A percentile compares a stretch with the other conserved stretches of the same genome.
Evolutionary conservation across 2,888 invertebrate species (phyloP).

Genomic region (Agrochola litura): DNA sequence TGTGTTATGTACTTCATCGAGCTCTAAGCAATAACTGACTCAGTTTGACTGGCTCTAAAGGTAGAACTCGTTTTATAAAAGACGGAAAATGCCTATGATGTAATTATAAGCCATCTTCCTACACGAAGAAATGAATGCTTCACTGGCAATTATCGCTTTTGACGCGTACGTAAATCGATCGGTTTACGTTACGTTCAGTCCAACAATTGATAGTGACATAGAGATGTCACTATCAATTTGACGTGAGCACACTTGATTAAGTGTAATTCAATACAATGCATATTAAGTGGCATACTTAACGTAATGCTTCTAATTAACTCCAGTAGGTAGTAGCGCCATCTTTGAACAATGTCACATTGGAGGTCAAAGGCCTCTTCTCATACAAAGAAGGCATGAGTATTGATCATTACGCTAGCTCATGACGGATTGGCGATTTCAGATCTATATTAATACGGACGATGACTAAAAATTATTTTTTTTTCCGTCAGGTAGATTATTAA

Average conservation of each 20-base stretch:
- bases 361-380: too few relatives aligned
- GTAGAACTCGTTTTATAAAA: neutral
- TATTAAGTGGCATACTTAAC: slow-evolving; percentile 2
- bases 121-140: neutral
- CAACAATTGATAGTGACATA: too few relatives aligned
- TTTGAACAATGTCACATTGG: neutral
- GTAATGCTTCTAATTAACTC: slow-evolving; percentile 1
- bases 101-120: too few relatives aligned
- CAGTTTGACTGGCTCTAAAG: neutral
- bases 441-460: too few relatives aligned
- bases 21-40: neutral
- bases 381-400: too few relatives aligned
- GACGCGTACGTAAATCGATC: too few relatives aligned
- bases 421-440: too few relatives aligned
- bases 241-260: slow-evolving; percentile 16
- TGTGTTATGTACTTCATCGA: neutral
- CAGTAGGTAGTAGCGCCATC: slow-evolving; percentile 22
- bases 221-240: neutral
- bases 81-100: neutral
- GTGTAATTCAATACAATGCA: neutral
- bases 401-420: too few relatives aligned
- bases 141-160: neutral
- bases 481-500: too few relatives aligned
- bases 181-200: neutral
- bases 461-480: too few relatives aligned